Evolutionary conservation across 2,113 vertebrate genomes (phyloP), one percentile per base, ranked within the genome.

Genomic region (Eupsittula cactorum): DNA sequence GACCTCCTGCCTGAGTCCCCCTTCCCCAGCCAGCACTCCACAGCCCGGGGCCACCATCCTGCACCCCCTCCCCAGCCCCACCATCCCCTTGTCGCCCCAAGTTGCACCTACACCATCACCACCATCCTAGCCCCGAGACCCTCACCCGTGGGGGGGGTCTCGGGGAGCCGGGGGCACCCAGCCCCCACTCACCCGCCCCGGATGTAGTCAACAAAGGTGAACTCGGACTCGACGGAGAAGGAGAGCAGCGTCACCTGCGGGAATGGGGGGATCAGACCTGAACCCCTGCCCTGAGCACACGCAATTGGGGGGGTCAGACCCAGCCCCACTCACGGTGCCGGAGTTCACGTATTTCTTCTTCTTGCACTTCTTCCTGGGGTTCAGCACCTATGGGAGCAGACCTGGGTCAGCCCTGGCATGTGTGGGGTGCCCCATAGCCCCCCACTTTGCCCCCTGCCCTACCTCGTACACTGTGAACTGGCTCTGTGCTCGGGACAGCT

Each of bases 281-380:
- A 28, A 4, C 2, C 8, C 10, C 7, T 6, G 5, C 28, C 27
- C 15, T 13, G 2, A 2, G 25, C 33, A 10, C n/a, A 33, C 44
- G 16, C 19, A 13, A 12, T 0, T 13, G 25, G n/a, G 21, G 95
- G 57, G 53, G 19, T 64, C 52, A 82, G 60, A 69, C 7, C 76
- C 42, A 44, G 68, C 59, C 68, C 16, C 42, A 98, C 99, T 99
- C 97, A 99, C 99, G 0, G 99, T 99, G 91, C 99, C 99, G 1
- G 99, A 99, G 96, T 99, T 99, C 82, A 99, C 97, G 2, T 99
- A 99, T 98, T 99, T 99, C 98, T 99, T 99, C 98, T 99, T 99
- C 97, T 99, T 99, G 94, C 99, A 99, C 97, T 99, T 99, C 98
- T 99, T 99, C 97, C 99, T 98, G 47, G 99, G 99, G 97, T 99